Evolutionary conservation across 2,113 vertebrate genomes (phyloP).

Genomic region (Neomonachus schauinslandi): DNA sequence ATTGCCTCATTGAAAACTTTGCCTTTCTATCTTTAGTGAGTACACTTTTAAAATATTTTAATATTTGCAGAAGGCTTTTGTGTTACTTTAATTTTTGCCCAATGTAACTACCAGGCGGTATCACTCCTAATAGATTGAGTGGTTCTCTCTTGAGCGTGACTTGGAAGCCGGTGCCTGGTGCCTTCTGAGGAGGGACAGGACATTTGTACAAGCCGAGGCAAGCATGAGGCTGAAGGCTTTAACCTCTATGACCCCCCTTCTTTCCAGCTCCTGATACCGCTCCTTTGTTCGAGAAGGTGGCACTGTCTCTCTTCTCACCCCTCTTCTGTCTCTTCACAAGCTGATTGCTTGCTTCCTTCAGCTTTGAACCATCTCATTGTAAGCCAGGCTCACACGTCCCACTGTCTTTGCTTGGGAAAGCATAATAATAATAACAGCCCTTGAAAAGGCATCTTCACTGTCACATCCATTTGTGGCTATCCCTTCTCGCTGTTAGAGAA

Average conservation of each 20-base stretch:
- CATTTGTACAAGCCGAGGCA: accelerated
- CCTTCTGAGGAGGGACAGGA: neutral
- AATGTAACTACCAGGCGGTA: neutral
- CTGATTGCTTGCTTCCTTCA: neutral
- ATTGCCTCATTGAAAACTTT: neutral
- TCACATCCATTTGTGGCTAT: neutral
- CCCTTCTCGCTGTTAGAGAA: slow-evolving; percentile 17
- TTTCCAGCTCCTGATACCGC: neutral
- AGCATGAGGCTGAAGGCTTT: neutral
- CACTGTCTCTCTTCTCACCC: neutral
- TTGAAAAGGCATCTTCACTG: neutral
- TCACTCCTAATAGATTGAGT: neutral
- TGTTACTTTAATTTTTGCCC: neutral
- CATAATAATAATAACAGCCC: neutral
- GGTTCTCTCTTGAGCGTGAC: neutral
- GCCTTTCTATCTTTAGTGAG: neutral
- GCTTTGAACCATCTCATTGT: neutral
- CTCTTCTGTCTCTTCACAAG: neutral
- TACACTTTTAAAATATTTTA: neutral
- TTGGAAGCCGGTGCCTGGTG: neutral
- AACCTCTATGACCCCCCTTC: neutral
- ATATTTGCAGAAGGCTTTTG: neutral
- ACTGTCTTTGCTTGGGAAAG: slow-evolving; percentile 21
- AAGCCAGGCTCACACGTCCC: neutral
- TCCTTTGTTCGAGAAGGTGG: neutral